Percentiles rank a stretch among this genome's conserved stretches.
Evolutionary conservation across 2,888 invertebrate genomes (phyloP).

Genomic region (Tetramorium bicarinatum): DNA sequence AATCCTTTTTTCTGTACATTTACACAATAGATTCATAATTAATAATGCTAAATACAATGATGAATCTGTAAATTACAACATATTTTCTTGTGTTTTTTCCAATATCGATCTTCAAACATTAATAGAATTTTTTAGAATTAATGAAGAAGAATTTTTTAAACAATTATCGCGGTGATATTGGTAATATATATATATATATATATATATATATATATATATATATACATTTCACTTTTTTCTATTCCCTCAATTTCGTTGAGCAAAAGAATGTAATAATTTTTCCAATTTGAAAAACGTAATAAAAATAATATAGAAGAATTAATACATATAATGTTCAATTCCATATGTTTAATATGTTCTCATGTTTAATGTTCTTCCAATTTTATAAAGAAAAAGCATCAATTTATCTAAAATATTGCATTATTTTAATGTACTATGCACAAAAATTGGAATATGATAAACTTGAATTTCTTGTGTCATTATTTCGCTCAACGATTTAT

Average conservation of each 20-base stretch:
- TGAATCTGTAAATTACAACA: not conserved
- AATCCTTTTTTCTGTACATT: not conserved
- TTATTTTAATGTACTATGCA: not conserved
- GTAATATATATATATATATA: not conserved
- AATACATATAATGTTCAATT: constrained; percentile 5
- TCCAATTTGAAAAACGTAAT: not conserved
- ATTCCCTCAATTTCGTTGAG: not conserved
- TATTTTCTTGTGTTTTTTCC: not conserved
- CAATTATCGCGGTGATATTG: not conserved
- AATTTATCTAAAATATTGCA: not conserved
- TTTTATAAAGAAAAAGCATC: not conserved
- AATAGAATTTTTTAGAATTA: not conserved
- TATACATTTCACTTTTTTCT: not conserved
- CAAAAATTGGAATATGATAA: not conserved
- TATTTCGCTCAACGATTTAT: not conserved
- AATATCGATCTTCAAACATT: constrained; percentile 15
- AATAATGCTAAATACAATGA: not conserved
- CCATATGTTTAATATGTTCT: too few species aligned
- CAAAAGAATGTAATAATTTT: constrained; percentile 23
- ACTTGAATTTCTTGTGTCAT: not conserved
- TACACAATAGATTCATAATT: constrained; percentile 12
- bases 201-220: too few species aligned
- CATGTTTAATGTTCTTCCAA: too few species aligned
- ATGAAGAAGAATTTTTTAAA: not conserved
- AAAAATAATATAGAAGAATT: not conserved